Base-by-base conservation (phyloP, 2,888 invertebrate genomes). In the Tipula vernalis region DNA sequence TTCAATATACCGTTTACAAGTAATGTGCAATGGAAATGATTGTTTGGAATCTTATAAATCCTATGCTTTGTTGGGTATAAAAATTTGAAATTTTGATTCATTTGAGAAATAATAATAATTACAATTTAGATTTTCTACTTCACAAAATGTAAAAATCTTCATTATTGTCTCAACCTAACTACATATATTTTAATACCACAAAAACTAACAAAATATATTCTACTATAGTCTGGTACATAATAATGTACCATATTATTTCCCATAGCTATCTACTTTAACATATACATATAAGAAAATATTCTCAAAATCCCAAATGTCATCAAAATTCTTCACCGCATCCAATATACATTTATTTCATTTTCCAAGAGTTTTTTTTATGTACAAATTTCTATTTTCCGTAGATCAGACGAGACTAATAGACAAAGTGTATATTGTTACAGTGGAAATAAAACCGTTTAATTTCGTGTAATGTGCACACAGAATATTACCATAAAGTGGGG, bases 291-390 rank as follows among this genome's bases (percentile, higher is more conserved):
- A 84, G 71, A 71, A 71, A 84, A 84, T 84, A 84, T 84, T 84
- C 84, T 84, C 84, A 84, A 84, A 84, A 41, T 84, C 84, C 84
- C 84, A 84, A 84, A 84, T 84, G 84, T 84, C 84, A 84, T 84
- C 84, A 84, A 84, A 39, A 84, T 84, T 84, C 84, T 84, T 84
- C 84, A 84, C 84, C 84, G 84, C 84, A 84, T 84, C 39, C 84
- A 15, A 84, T 84, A 41, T 39, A 84, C 41, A 84, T 84, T 39
- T 84, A 71, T 71, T 71, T 71, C 71, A 57, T 57, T 57, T 57
- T 57, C 51, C 3, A 28, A 28, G 28, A 18, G 57, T 57, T 71
- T 71, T 10, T 71, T 28, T 10, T 71, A 28, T 71, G 10, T 71
- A 71, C 28, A 28, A n/a, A 44, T 44, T 44, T 44, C 10, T 18